Evolutionary conservation across 1,140 invertebrate species (phyloP).

Genomic region (Formica selysi): DNA sequence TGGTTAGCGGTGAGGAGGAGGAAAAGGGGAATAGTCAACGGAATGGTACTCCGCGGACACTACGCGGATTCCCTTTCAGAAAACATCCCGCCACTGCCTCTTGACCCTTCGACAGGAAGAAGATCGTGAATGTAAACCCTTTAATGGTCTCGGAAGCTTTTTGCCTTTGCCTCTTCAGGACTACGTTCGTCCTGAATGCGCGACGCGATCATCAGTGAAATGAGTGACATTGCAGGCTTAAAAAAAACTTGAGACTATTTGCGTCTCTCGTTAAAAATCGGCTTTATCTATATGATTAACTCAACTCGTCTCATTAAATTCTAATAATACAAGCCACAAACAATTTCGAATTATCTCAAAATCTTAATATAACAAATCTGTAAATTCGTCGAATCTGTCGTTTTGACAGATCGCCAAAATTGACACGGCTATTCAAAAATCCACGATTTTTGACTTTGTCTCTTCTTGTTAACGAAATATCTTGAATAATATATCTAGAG

Average conservation of each 20-base stretch:
- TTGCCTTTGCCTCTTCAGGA: conserved; percentile 51
- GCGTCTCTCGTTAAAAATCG: background rate
- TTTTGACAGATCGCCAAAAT: background rate
- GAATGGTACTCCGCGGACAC: conserved; percentile 80
- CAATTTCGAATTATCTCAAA: background rate
- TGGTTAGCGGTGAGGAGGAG: conserved; percentile 6
- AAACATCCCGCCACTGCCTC: conserved; percentile 70
- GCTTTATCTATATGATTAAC: background rate
- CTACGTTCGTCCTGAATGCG: conserved; percentile 25
- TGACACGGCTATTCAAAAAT: background rate
- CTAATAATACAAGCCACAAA: background rate
- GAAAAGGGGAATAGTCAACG: conserved; percentile 15
- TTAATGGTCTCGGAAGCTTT: conserved; percentile 81
- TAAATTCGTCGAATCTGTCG: background rate
- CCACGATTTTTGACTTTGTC: background rate
- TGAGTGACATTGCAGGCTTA: background rate
- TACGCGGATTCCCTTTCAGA: conserved; percentile 74
- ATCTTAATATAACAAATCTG: background rate
- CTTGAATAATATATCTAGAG: background rate
- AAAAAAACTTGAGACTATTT: conserved; percentile 7
- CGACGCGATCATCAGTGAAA: conserved; percentile 25
- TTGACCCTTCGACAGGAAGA: conserved; percentile 78
- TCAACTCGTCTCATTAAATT: background rate
- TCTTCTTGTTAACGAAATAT: background rate
- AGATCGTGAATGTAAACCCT: conserved; percentile 79